These are phyloP conservation scores for Parazoanthus swiftii DNA, from an alignment of 92 coral and sea anemone species.

Conservation along the genomic window DNA sequence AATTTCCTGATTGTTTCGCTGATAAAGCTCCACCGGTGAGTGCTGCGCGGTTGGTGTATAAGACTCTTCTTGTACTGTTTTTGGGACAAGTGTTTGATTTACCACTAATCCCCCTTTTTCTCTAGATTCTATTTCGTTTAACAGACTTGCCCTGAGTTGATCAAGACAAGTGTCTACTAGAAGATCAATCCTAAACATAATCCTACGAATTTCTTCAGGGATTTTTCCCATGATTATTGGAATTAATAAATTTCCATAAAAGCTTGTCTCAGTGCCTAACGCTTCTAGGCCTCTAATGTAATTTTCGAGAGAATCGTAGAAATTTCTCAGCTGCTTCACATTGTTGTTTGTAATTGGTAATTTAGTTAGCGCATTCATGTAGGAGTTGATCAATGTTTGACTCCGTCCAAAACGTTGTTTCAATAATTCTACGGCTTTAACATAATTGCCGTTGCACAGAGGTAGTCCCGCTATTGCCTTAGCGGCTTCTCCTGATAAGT, in stretches of 20 bases:
- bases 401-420: slow-evolving; percentile 38
- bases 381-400: slow-evolving; percentile 41
- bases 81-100: not conserved
- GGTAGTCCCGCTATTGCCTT: no score
- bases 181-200: slow-evolving; percentile 20
- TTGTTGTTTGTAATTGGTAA: slow-evolving; percentile 10
- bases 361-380: slow-evolving; percentile 38
- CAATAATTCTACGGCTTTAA: slow-evolving; percentile 22
- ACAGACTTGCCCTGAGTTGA: not conserved
- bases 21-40: slow-evolving; percentile 24
- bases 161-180: slow-evolving; percentile 38
- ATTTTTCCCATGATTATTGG: slow-evolving; percentile 26
- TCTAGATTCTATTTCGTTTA: not conserved
- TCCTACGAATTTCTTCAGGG: slow-evolving; percentile 31
- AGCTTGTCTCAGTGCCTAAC: not conserved
- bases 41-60: slow-evolving; percentile 20
- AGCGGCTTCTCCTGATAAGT: no score
- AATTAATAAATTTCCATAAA: slow-evolving; percentile 19
- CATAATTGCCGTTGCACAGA: no score
- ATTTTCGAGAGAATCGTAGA: slow-evolving; percentile 25
- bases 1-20: slow-evolving; percentile 16
- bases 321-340: slow-evolving; percentile 24
- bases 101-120: not conserved
- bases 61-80: slow-evolving; percentile 6
- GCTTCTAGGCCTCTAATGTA: slow-evolving; percentile 42